Base-by-base conservation (phyloP, 2,797 vertebrate genomes). In the Hydrocynus forskahlii region DNA sequence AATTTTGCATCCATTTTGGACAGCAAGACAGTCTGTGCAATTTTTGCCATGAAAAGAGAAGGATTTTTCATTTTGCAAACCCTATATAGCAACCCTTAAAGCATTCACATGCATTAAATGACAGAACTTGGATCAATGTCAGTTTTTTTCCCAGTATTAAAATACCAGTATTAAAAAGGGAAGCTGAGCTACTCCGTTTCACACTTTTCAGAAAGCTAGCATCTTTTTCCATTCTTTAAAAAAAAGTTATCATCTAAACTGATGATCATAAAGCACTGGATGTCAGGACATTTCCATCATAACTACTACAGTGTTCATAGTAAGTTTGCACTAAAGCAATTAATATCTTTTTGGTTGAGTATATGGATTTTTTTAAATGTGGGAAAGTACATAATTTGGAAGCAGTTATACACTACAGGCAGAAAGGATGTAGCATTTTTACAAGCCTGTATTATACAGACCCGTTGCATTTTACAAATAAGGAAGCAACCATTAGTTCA, bases 1-100 rank as follows among this genome's bases (percentile, higher is more conserved):
- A 48, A 48, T 48, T 55, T 45, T 76, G 50, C 76, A 80, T 74
- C 35, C 0, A 55, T 86, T 82, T 72, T 62, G 29, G 23, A 60
- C 17, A 50, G 38, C 60, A 48, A 62, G 73, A 54, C 23, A 52
- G 12, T 54, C 17, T 55, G 72, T 70, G 67, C 35, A 78, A 77
- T 21, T 74, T 13, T 25, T 66, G 35, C 60, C 10, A 72, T 50
- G n/a, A 68, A 21, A 59, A 74, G 62, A 48, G 0, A 75, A 35
- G 10, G 9, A 69, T 63, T 75, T n/a, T 21, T 80, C 14, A 13
- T 45, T 75, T 68, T 48, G 17, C 17, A 35, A 7, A 23, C 38
- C 21, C 25, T 69, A 60, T 63, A n/a, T 13, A 68, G 38, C 35
- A 52, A 13, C 48, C 48, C 48, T 52, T 14, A 52, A 52, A 52